Evolutionary conservation across 1,140 invertebrate species (phyloP).

Genomic region (Aradophagus sp.): DNA sequence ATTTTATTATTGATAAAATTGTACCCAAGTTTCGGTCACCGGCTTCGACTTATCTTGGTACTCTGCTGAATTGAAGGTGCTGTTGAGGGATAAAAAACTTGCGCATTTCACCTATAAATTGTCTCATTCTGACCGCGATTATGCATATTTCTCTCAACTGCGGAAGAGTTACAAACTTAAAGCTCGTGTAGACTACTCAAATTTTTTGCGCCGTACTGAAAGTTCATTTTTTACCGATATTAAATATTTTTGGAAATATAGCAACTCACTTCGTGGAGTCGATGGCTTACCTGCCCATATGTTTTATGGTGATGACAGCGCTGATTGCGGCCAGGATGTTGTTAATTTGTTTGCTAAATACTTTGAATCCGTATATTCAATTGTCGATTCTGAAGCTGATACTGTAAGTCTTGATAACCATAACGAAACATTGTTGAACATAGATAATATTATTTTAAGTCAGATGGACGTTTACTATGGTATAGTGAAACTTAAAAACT

Average conservation of each 20-base stretch:
- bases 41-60: too few relatives aligned
- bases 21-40: not conserved
- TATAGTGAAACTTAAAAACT: not conserved
- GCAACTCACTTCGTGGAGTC: not conserved
- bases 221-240: not conserved
- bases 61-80: not conserved
- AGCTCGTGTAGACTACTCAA: not conserved
- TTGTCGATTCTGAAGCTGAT: not conserved
- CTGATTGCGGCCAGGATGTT: not conserved
- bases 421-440: not conserved
- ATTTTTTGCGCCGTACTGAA: slow-evolving; percentile 5
- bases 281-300: not conserved
- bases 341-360: slow-evolving; percentile 8
- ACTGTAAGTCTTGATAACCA: not conserved
- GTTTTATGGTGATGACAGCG: not conserved
- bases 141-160: not conserved
- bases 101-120: too few relatives aligned
- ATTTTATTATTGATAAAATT: slow-evolving; percentile 6
- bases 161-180: not conserved
- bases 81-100: not conserved
- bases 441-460: not conserved
- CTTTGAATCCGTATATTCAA: slow-evolving; percentile 1
- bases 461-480: not conserved
- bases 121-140: not conserved
- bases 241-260: slow-evolving; percentile 10